These are phyloP conservation scores for Poeciliopsis presidionis DNA, from an alignment of 2,797 vertebrate species.

Conservation along the genomic window DNA sequence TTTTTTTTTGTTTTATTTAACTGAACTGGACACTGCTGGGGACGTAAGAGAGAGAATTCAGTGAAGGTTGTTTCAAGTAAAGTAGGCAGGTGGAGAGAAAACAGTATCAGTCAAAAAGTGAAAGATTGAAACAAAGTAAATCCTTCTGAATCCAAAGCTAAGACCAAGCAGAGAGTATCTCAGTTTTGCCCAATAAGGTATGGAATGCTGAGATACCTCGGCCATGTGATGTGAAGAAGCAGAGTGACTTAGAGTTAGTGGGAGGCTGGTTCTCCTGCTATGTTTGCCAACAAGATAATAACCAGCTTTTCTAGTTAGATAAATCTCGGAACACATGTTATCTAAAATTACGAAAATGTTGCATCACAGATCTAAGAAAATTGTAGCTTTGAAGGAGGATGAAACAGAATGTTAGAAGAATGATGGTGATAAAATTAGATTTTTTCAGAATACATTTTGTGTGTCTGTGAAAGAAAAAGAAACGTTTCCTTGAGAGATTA, in stretches of 20 bases:
- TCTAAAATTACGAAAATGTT: conserved; percentile 60
- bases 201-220: conserved; percentile 80
- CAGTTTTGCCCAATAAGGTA: conserved; percentile 81
- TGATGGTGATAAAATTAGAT: neutral
- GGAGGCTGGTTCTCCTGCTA: conserved; percentile 14
- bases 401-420: conserved; percentile 5
- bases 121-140: conserved; percentile 43
- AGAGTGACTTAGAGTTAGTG: conserved; percentile 59
- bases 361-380: conserved; percentile 57
- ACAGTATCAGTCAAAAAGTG: conserved; percentile 19
- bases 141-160: conserved; percentile 50
- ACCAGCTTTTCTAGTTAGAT: conserved; percentile 40
- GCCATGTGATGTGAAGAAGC: conserved; percentile 72
- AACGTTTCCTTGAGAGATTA: neutral
- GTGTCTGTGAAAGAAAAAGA: neutral
- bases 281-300: conserved; percentile 52
- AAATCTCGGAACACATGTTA: conserved; percentile 35
- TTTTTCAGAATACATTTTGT: neutral
- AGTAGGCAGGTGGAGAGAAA: conserved; percentile 34
- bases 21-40: neutral
- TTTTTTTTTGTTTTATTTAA: neutral
- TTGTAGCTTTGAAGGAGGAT: conserved; percentile 49
- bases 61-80: conserved; percentile 5
- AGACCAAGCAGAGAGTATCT: conserved; percentile 44
- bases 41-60: conserved; percentile 12